phyloP scores from a whole-genome alignment of 2,113 vertebrate species.

The Spea bombifrons region DNA sequence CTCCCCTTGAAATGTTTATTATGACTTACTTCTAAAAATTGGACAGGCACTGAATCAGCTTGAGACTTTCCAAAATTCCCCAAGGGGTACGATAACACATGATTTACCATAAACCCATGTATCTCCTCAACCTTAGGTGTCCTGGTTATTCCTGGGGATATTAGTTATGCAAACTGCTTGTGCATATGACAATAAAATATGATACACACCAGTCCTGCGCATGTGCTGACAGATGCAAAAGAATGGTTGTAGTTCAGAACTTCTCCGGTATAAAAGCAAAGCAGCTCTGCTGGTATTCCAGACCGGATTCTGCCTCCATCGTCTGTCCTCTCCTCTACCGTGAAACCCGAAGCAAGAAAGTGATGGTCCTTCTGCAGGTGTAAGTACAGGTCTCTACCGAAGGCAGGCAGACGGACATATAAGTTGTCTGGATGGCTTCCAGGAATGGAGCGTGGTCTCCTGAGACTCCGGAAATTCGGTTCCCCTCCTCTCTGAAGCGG shows the following conservation, averaged over 20 bases:
- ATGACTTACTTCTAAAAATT: too few relatives aligned
- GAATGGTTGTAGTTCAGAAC: conserved; percentile 79
- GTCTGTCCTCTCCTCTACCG: conserved; percentile 71
- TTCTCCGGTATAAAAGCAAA: conserved; percentile 85
- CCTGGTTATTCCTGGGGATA: neutral
- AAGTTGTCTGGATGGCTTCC: conserved; percentile 55
- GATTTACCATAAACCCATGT: neutral
- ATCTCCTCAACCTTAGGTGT: neutral
- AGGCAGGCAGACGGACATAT: conserved; percentile 77
- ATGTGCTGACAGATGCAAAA: conserved; percentile 81
- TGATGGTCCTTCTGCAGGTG: conserved; percentile 72
- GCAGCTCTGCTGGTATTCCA: conserved; percentile 53
- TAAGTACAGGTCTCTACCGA: conserved; percentile 74
- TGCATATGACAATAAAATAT: conserved; percentile 8
- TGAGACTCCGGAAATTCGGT: conserved; percentile 52
- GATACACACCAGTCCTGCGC: conserved; percentile 84
- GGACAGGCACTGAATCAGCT: too few relatives aligned
- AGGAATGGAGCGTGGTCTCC: conserved; percentile 33
- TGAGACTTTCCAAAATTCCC: too few relatives aligned
- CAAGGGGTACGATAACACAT: neutral
- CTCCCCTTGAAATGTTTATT: too few relatives aligned
- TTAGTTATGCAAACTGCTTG: neutral
- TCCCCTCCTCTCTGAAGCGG: conserved; percentile 67
- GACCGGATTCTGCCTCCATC: conserved; percentile 45
- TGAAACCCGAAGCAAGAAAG: conserved; percentile 76